Base-by-base conservation (phyloP, 2,888 invertebrate species). In the Heliconius sara region DNA sequence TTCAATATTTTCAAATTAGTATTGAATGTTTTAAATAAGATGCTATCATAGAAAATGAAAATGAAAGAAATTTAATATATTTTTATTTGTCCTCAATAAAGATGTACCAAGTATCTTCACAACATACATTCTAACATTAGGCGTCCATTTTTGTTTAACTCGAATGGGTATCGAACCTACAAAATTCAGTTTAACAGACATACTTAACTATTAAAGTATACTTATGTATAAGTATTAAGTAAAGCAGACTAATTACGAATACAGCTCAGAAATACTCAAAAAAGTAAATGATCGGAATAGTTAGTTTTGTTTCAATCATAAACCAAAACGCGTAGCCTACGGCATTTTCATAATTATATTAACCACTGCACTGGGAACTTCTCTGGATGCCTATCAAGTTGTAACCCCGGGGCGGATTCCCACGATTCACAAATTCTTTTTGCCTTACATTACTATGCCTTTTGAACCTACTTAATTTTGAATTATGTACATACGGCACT, bases 401-500 rank as follows among this genome's bases (percentile, higher is more conserved):
- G 73, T 72, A 74, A 68, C 76, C 75, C 68, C 70, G 73, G 25
- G 79, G 83, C 79, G 16, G 47, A 76, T 80, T 82, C 81, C 72
- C 82, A 82, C 79, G 81, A 77, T 73, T 72, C 25, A 79, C 72
- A 68, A 77, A 82, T 81, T 79, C 82, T 68, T 78, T 52, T 19
- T 39, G 57, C 68, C 52, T 47, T 13, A 39, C 16, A 71, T 63
- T 63, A 63, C 66, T 75, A 63, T 77, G 73, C 73, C 52, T 71
- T 22, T 9, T 76, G 66, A 72, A 77, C 77, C 77, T 77, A 77
- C 63, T 78, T 70, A 10, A 43, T 47, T 68, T 70, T 68, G 47
- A 68, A 80, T 74, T 63, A 73, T 39, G 13, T 57, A n/a, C 22
- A n/a, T 0, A 60, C 3, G n/a, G 10, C n/a, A 10, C 3, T 60